phyloP scores from a whole-genome alignment of 2,113 vertebrate genomes.

The Ceyx margarethae region DNA sequence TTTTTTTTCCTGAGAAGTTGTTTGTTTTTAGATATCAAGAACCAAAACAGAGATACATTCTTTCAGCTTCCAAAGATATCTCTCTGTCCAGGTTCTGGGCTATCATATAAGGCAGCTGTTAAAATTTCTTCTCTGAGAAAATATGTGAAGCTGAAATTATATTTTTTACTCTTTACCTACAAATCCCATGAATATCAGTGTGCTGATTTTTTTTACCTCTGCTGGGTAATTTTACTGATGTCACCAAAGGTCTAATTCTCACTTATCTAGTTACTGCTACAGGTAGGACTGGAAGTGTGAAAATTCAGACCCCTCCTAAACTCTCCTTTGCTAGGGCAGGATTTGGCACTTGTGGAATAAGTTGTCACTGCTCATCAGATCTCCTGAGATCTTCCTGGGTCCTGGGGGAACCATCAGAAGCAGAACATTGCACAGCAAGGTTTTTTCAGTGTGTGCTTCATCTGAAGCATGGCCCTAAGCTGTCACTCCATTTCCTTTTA shows the following conservation, averaged over 20 bases:
- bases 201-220: neutral
- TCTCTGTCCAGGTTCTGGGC: neutral
- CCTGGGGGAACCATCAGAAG: neutral
- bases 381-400: neutral
- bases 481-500: neutral
- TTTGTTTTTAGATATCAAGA: constrained; percentile 16
- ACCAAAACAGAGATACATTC: constrained; percentile 15
- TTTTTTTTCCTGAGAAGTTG: neutral
- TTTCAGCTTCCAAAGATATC: neutral
- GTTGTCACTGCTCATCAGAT: fast-evolving
- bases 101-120: neutral
- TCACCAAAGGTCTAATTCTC: neutral
- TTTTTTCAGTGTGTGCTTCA: neutral
- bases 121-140: neutral
- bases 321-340: neutral
- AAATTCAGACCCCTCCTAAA: neutral
- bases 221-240: neutral
- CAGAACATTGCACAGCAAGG: neutral
- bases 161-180: neutral
- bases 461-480: neutral
- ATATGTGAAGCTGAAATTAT: neutral
- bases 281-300: neutral
- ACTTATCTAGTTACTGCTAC: neutral
- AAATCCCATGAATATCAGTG: neutral
- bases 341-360: neutral